Base-by-base conservation (phyloP, 2,113 vertebrate species). In the Tragelaphus scriptus region DNA sequence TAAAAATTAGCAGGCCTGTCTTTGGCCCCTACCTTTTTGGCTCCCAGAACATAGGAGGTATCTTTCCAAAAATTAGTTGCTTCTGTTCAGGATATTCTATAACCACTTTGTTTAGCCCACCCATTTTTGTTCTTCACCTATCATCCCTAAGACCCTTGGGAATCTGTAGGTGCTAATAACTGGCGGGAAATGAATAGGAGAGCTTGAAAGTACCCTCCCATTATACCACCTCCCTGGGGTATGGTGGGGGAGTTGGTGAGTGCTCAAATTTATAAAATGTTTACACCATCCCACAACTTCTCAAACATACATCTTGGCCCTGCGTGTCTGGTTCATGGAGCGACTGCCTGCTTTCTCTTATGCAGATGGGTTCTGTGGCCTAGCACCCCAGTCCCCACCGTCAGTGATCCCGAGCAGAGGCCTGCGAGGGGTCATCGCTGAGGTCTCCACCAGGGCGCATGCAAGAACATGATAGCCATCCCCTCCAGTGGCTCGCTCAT, bases 401-500 rank as follows among this genome's bases (percentile, higher is more conserved):
- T 85, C 98, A 95, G 97, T 88, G 96, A 95, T 85, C 94, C 88
- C 90, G 53, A 95, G 68, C 93, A 56, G 94, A 88, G 81, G 88
- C 88, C 90, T 61, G 91, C 61, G 56, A 82, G 90, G 97, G 40
- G 26, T 28, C 15, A 93, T 93, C 88, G 25, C 96, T 77, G 68
- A 97, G 98, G 97, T 98, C 91, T 58, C 97, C 96, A 86, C 95
- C 98, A 81, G 97, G 81, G 77, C 85, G 61, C 93, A 30, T 61
- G 98, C 95, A 8, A 16, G n/a, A 98, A 98, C 97, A 99, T 99
- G 99, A 99, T 99, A 94, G 99, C 99, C 91, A 99, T 99, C 98
- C 99, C 99, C 97, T 99, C 99, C 49, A 99, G 99, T 91, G 99
- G 99, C 96, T 99, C 99, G 5, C 99, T 99, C 13, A 99, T 99